Conservation (phyloP, 2,888 invertebrate species). For the Nomada lathburiana region DNA sequence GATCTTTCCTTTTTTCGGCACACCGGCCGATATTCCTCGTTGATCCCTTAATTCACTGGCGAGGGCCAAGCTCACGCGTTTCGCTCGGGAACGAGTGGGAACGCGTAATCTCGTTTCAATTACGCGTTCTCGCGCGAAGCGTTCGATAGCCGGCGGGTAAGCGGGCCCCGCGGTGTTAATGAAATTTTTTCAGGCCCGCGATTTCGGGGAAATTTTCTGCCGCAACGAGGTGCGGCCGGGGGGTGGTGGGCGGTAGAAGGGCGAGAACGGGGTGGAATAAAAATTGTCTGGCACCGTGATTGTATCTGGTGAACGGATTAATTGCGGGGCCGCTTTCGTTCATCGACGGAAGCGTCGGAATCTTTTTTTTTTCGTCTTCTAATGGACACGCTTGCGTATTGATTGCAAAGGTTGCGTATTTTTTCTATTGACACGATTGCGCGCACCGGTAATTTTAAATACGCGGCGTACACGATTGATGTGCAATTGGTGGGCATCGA, state of each 20-base stretch:
- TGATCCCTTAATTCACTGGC: constrained; percentile 27
- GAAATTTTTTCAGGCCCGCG: background rate
- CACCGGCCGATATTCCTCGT: background rate
- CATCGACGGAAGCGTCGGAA: background rate
- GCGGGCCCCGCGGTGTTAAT: background rate
- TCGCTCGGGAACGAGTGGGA: background rate
- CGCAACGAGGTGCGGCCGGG: background rate
- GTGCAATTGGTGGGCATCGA: no score
- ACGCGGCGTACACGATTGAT: no score
- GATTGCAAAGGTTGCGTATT: no score
- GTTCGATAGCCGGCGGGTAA: background rate
- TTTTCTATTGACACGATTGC: no score
- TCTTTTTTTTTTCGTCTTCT: background rate
- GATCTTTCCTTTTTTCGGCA: constrained; percentile 17
- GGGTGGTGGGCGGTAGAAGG: background rate
- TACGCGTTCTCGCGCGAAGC: constrained; percentile 1
- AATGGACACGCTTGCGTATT: no score
- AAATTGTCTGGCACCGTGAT: no score
- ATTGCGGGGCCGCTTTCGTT: background rate
- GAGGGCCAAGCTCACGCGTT: background rate
- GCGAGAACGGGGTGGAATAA: no score
- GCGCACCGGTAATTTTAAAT: no score
- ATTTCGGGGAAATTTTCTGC: background rate
- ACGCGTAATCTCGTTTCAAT: background rate
- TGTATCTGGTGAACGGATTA: background rate